phyloP scores from a whole-genome alignment of 2,888 invertebrate genomes.

The Phorcus lineatus region DNA sequence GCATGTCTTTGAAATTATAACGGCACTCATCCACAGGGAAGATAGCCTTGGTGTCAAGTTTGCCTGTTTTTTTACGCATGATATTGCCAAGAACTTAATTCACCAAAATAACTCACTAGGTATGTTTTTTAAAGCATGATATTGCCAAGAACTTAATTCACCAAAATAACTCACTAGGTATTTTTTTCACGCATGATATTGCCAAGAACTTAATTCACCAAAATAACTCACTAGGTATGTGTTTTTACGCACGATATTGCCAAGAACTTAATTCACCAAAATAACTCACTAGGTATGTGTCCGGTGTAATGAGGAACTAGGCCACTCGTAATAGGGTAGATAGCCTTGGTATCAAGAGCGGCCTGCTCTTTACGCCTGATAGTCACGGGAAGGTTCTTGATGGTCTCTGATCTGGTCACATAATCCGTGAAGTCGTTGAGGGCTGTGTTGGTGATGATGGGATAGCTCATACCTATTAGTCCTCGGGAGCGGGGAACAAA shows the following conservation, averaged over 20 bases:
- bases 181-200: slow-evolving; percentile 18
- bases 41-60: no score
- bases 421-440: slow-evolving; percentile 67
- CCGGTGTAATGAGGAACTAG: slow-evolving; percentile 71
- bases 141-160: no score
- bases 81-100: background rate
- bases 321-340: slow-evolving; percentile 65
- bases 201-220: background rate
- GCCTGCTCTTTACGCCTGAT: slow-evolving; percentile 39
- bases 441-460: slow-evolving; percentile 66
- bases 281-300: slow-evolving; percentile 65
- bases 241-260: no score
- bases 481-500: slow-evolving; percentile 66
- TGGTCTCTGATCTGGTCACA: slow-evolving; percentile 38
- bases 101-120: background rate
- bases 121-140: background rate
- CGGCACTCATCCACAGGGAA: no score
- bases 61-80: no score
- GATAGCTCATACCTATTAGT: slow-evolving; percentile 66
- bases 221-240: background rate
- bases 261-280: background rate
- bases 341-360: slow-evolving; percentile 45
- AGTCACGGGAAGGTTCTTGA: slow-evolving; percentile 46
- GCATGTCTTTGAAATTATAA: no score
- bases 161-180: slow-evolving; percentile 57